phyloP scores from a whole-genome alignment of 1,140 invertebrate species.

The Drosophila repleta region DNA sequence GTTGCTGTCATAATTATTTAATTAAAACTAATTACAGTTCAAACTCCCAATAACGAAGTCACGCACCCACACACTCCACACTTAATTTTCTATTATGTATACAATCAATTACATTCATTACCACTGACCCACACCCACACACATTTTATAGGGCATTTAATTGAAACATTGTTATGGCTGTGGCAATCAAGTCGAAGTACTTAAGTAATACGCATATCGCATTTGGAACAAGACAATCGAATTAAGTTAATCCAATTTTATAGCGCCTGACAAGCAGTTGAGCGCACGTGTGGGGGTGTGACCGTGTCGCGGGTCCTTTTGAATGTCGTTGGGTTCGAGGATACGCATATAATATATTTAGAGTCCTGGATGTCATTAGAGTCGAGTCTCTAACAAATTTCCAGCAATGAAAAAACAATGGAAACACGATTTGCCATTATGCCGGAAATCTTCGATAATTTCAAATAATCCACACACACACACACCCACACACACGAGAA shows the following conservation, averaged over 20 bases:
- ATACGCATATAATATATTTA: slow-evolving; percentile 21
- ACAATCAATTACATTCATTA: slow-evolving; percentile 13
- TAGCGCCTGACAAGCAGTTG: slow-evolving; percentile 14
- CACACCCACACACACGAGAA: slow-evolving; percentile 18
- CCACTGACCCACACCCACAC: background rate
- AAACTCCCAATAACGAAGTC: too few species aligned
- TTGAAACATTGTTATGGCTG: slow-evolving; percentile 15
- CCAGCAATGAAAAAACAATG: slow-evolving; percentile 50
- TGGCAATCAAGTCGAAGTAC: slow-evolving; percentile 25
- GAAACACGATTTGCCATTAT: slow-evolving; percentile 62
- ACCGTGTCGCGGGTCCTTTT: slow-evolving; percentile 18
- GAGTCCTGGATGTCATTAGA: slow-evolving; percentile 37
- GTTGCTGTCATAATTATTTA: too few species aligned
- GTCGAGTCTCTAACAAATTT: slow-evolving; percentile 47
- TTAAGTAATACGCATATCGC: slow-evolving; percentile 19
- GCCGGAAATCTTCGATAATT: slow-evolving; percentile 74
- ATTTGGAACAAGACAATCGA: slow-evolving; percentile 29
- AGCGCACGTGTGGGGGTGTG: too few species aligned
- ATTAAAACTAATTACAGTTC: too few species aligned
- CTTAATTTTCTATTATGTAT: background rate
- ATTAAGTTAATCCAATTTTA: slow-evolving; percentile 37
- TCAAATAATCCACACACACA: slow-evolving; percentile 61
- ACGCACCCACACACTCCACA: too few species aligned
- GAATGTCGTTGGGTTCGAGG: slow-evolving; percentile 17
- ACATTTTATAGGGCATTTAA: slow-evolving; percentile 2